Percentiles rank a stretch among this genome's conserved stretches.
phyloP scores from a whole-genome alignment of 2,113 vertebrate species.

The Erpornis zantholeuca region DNA sequence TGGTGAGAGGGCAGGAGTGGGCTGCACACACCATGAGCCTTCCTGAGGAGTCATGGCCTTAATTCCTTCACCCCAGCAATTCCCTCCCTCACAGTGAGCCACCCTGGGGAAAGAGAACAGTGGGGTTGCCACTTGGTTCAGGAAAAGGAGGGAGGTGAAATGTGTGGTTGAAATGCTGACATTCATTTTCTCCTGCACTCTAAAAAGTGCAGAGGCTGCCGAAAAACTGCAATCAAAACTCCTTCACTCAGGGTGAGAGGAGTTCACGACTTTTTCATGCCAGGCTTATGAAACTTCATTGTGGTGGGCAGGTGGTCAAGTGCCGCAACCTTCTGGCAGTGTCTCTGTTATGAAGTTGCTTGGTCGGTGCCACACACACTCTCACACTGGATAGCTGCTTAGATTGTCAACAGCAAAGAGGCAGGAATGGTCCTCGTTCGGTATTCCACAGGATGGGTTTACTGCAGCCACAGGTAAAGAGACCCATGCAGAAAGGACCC shows the following conservation, averaged over 20 bases:
- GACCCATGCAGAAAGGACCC: too few relatives aligned
- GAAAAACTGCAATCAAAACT: background rate
- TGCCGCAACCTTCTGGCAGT: too few relatives aligned
- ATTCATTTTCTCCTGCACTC: background rate
- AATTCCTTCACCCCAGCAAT: background rate
- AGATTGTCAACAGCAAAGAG: too few relatives aligned
- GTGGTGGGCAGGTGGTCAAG: too few relatives aligned
- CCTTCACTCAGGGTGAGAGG: background rate
- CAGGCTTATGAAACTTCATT: background rate
- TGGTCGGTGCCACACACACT: too few relatives aligned
- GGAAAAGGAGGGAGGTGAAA: background rate
- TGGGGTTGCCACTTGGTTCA: background rate
- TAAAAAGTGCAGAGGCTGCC: background rate
- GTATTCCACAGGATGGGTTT: too few relatives aligned
- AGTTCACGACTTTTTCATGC: fast-evolving
- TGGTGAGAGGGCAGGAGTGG: background rate
- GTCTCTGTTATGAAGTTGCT: too few relatives aligned
- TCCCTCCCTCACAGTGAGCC: background rate
- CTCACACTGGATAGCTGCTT: too few relatives aligned
- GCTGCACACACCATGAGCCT: fast-evolving
- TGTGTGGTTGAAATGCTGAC: background rate
- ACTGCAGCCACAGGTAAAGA: too few relatives aligned
- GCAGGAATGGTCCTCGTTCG: too few relatives aligned
- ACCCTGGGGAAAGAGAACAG: background rate
- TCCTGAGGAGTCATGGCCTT: background rate